These are phyloP conservation scores for Zaprionus taronus DNA, from an alignment of 1,140 invertebrate genomes.

Conservation along the genomic window DNA sequence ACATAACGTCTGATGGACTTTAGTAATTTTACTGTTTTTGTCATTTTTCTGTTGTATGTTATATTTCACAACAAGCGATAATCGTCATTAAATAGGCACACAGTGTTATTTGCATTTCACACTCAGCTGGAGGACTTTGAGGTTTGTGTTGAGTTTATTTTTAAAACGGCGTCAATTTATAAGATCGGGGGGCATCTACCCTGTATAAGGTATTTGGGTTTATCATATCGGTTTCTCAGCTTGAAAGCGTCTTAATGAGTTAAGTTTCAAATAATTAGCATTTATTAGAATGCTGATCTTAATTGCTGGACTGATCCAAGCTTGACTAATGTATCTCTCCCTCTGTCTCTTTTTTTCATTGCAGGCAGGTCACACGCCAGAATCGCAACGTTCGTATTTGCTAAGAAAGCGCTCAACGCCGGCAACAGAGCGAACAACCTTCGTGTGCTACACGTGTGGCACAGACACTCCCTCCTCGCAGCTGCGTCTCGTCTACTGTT, in stretches of 20 bases:
- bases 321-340: slow-evolving; percentile 40
- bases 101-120: slow-evolving; percentile 60
- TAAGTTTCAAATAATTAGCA: slow-evolving; percentile 30
- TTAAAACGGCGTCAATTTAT: background rate
- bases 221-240: background rate
- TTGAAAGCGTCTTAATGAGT: slow-evolving; percentile 21
- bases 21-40: too few relatives aligned
- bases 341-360: slow-evolving; percentile 66
- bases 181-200: slow-evolving; percentile 5
- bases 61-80: slow-evolving; percentile 50
- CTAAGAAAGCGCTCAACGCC: slow-evolving; percentile 90
- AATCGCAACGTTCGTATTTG: slow-evolving; percentile 91
- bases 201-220: slow-evolving; percentile 7
- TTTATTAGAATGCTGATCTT: slow-evolving; percentile 21
- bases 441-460: slow-evolving; percentile 95
- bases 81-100: slow-evolving; percentile 63
- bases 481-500: slow-evolving; percentile 92
- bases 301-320: slow-evolving; percentile 25
- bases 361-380: slow-evolving; percentile 89
- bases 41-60: slow-evolving; percentile 53
- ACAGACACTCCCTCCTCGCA: slow-evolving; percentile 90
- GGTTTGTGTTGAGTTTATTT: slow-evolving; percentile 7
- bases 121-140: slow-evolving; percentile 21
- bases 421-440: slow-evolving; percentile 88
- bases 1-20: too few relatives aligned